Base-by-base conservation (phyloP, 2,113 vertebrate genomes). In the Ellobius talpinus region DNA sequence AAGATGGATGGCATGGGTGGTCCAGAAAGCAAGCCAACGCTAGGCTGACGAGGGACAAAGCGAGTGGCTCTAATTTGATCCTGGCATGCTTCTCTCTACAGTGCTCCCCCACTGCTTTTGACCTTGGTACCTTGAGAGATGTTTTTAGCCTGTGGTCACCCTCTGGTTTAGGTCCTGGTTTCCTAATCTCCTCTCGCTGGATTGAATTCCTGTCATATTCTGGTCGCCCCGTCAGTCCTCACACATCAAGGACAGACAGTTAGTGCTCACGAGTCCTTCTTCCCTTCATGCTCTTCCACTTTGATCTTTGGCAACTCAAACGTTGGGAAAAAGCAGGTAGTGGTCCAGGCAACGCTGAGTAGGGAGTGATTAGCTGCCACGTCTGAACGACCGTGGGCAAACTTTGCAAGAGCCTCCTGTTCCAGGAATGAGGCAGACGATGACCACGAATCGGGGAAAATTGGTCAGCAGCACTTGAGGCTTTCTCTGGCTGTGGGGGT, bases 361-460 rank as follows among this genome's bases (percentile, higher is more conserved):
- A 95, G 94, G 65, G 89, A 94, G 92, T 81, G 90, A 90, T 90
- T 76, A 76, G 96, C 81, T 58, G 79, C 61, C 89, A 90, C 61
- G 89, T 94, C 92, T 96, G 90, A 95, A 95, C 96, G 95, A 78
- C 85, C 36, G 33, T 42, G 96, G 97, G 96, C 96, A 95, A 70
- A 55, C 39, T 86, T 81, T 92, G 76, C 73, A 61, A 96, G 72
- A 61, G 76, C 36, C 63, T 73, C 88, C 61, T 97, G 93, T 98
- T 97, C 97, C 96, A 96, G 96, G 88, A 96, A 96, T 74, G 79
- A 89, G 73, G 85, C 68, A 94, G 87, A 92, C 47, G 95, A 96
- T 95, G 88, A 97, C 92, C 88, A 81, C 92, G 96, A 95, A 96
- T 84, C 77, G 39, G 86, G 96, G 97, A 97, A 96, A 92, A 93